Evolutionary conservation across 2,797 vertebrate species (phyloP), one percentile per base, ranked within the genome.

Genomic region (Enteromius unitaeniatus): DNA sequence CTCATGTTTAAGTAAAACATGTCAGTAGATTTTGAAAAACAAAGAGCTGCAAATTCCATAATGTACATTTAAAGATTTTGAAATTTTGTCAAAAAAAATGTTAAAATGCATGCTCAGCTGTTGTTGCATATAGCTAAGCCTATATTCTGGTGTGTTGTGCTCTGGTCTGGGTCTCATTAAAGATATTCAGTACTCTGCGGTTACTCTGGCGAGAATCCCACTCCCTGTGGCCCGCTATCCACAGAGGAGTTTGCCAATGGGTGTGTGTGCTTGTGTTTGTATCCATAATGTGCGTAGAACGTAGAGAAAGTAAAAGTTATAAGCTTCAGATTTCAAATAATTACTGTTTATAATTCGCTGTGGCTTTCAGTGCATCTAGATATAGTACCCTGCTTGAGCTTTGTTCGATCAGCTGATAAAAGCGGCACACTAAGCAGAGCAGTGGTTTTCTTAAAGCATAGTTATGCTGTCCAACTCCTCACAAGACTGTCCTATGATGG

Each of bases 121-220:
- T 82, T 58, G 62, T 19, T 78, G 68, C 34, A 23, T 79, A 31
- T 65, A 74, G 7, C 64, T 62, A 19, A 17, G 76, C 74, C 55
- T 82, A 77, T 82, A 72, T 62, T 72, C 69, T 37, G 64, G 17
- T 78, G 62, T 90, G 87, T 89, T 94, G 96, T 96, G 96, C 94
- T 91, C 94, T 93, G 93, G 96, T 95, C 95, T 97, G 96, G 95
- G 95, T 94, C 94, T 94, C 93, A 95, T 96, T 96, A 95, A 94
- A 96, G 94, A 94, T 93, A 83, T 90, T 95, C 94, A 95, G 94
- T 96, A 94, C 94, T 93, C 91, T 89, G 94, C 88, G 94, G 95
- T 96, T 95, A 93, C 90, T 91, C 94, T 97, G 96, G 96, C 95
- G 93, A 91, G 89, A 92, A 95, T 95, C 96, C 96, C 93, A 93